Conservation (phyloP, 2,888 invertebrate genomes). For the Dichetophora obliterata region DNA sequence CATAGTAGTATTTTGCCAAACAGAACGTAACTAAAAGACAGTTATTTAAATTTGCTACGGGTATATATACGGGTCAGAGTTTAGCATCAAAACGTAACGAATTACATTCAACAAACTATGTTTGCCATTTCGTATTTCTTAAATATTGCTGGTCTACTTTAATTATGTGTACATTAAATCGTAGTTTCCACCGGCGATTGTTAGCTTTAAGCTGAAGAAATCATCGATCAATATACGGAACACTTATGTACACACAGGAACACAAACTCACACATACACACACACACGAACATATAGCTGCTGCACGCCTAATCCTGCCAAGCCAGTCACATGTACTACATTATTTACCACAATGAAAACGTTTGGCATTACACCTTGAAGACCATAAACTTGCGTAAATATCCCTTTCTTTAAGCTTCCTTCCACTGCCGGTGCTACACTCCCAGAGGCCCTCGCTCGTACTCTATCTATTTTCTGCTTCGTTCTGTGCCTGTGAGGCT, state of each 20-base stretch:
- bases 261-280: neutral
- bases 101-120: no score
- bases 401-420: neutral
- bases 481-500: neutral
- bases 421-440: neutral
- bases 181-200: neutral
- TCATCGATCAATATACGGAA: slow-evolving; percentile 6
- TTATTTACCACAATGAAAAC: slow-evolving; percentile 35
- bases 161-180: neutral
- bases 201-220: neutral
- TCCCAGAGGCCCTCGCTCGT: neutral
- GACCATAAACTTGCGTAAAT: slow-evolving; percentile 32
- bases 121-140: no score
- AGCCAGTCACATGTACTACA: slow-evolving; percentile 17
- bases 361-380: slow-evolving; percentile 31
- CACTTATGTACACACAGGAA: neutral
- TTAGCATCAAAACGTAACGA: no score
- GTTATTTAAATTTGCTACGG: no score
- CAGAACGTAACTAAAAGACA: no score
- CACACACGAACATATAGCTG: neutral
- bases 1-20: no score
- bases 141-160: neutral
- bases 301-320: neutral
- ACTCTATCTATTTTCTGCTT: neutral
- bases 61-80: no score